These are phyloP conservation scores for Caenorhabditis uteleia DNA, from an alignment of 2,888 invertebrate genomes.

Conservation along the genomic window DNA sequence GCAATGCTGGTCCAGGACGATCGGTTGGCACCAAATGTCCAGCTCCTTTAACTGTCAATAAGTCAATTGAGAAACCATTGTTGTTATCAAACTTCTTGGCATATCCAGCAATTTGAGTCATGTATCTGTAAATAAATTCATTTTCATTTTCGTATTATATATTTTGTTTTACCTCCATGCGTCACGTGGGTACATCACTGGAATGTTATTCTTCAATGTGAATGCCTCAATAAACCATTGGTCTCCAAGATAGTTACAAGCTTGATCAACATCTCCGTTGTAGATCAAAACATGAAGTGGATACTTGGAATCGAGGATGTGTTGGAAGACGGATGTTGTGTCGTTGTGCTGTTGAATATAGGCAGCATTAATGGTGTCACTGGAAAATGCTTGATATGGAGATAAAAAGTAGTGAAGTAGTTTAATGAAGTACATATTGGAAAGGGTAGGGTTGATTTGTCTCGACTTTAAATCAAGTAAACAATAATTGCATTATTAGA, in stretches of 20 bases:
- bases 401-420: neutral
- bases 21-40: slow-evolving; percentile 85
- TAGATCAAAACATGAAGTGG: slow-evolving; percentile 58
- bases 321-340: slow-evolving; percentile 57
- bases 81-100: slow-evolving; percentile 51
- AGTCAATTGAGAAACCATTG: slow-evolving; percentile 45
- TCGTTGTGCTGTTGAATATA: slow-evolving; percentile 62
- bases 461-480: no score
- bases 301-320: slow-evolving; percentile 49
- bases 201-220: slow-evolving; percentile 36
- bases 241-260: slow-evolving; percentile 62
- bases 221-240: slow-evolving; percentile 62
- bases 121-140: slow-evolving; percentile 34
- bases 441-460: no score
- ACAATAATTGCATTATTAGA: no score
- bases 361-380: slow-evolving; percentile 51
- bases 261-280: slow-evolving; percentile 61
- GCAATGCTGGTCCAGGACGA: slow-evolving; percentile 81
- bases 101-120: slow-evolving; percentile 58
- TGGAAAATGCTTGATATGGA: slow-evolving; percentile 16
- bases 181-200: slow-evolving; percentile 32
- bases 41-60: slow-evolving; percentile 72
- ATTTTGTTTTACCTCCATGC: slow-evolving; percentile 47
- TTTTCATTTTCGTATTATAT: neutral
- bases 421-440: no score